Evolutionary conservation across 2,888 invertebrate genomes (phyloP).

Genomic region (Drosophila phalerata): DNA sequence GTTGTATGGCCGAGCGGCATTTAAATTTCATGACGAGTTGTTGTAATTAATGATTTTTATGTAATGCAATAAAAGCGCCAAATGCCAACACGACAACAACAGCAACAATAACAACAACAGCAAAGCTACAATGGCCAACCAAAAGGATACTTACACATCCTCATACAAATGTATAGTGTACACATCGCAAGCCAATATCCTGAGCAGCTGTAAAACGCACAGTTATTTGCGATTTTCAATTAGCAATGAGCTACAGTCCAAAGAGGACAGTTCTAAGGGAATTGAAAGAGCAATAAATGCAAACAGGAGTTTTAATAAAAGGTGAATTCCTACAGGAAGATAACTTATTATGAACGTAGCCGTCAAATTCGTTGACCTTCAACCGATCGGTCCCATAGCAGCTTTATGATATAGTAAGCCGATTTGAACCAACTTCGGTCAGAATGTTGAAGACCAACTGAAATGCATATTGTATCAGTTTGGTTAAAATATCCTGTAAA

Average conservation of each 20-base stretch:
- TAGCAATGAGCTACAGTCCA: slow-evolving; percentile 31
- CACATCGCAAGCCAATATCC: slow-evolving; percentile 25
- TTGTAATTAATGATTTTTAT: slow-evolving; percentile 81
- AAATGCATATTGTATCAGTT: too few relatives aligned
- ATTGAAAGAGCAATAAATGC: background rate
- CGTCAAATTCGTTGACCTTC: too few relatives aligned
- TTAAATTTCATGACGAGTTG: slow-evolving; percentile 77
- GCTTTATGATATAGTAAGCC: too few relatives aligned
- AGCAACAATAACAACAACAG: background rate
- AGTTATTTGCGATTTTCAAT: slow-evolving; percentile 48
- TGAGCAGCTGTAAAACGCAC: slow-evolving; percentile 37
- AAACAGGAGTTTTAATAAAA: background rate
- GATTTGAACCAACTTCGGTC: too few relatives aligned
- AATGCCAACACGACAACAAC: slow-evolving; percentile 35
- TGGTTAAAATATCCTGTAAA: too few relatives aligned
- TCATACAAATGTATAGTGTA: background rate
- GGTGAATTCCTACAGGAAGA: background rate
- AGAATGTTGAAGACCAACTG: too few relatives aligned
- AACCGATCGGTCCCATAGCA: too few relatives aligned
- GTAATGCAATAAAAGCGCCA: slow-evolving; percentile 67
- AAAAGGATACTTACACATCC: slow-evolving; percentile 7
- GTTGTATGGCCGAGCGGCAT: slow-evolving; percentile 60
- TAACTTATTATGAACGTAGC: too few relatives aligned
- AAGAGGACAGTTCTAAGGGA: background rate
- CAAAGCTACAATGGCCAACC: background rate